Conservation (phyloP, 2,888 invertebrate species). For the Odontocerum albicorne region DNA sequence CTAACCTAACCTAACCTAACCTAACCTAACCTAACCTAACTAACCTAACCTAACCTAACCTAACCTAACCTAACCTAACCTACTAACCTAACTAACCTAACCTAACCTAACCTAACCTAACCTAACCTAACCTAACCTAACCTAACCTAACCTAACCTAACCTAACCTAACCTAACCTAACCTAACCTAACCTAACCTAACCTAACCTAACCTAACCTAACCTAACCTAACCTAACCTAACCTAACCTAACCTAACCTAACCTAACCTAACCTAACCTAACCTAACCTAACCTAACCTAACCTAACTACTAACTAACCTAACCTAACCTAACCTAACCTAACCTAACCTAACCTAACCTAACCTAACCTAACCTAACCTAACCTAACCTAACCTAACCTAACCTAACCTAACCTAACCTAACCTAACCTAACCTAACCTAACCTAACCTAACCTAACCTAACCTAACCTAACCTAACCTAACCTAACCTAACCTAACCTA, state of each 20-base stretch:
- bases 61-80: constrained; percentile 36
- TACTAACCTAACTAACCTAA: constrained; percentile 36
- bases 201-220: constrained; percentile 26
- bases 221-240: constrained; percentile 27
- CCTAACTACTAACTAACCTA: constrained; percentile 8
- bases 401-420: constrained; percentile 20
- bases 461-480: constrained; percentile 19
- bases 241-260: constrained; percentile 24
- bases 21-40: constrained; percentile 34
- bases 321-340: constrained; percentile 13
- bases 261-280: constrained; percentile 21
- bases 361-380: constrained; percentile 21
- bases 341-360: constrained; percentile 21
- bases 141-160: constrained; percentile 37
- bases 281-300: constrained; percentile 5
- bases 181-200: constrained; percentile 28
- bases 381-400: constrained; percentile 21
- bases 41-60: constrained; percentile 36
- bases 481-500: constrained; percentile 19
- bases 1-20: constrained; percentile 34
- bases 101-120: constrained; percentile 36
- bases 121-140: constrained; percentile 31
- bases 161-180: constrained; percentile 37
- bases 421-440: constrained; percentile 15
- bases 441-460: constrained; percentile 19